Percentiles rank a stretch among this genome's conserved stretches.
Evolutionary conservation across 2,113 vertebrate species (phyloP).

Genomic region (Odobenus rosmarus): DNA sequence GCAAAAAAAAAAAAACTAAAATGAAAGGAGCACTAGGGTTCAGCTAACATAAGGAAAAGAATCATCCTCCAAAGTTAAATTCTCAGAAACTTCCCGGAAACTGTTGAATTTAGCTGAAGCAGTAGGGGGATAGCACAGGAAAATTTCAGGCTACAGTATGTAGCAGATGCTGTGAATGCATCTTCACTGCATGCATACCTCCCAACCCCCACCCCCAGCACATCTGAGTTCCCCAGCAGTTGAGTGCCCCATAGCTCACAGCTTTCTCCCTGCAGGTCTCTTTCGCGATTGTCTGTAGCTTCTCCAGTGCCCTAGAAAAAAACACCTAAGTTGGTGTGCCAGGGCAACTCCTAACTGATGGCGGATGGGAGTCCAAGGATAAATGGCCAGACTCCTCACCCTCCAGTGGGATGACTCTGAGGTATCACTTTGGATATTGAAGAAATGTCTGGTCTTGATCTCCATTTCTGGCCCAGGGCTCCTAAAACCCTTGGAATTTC

Average conservation of each 20-base stretch:
- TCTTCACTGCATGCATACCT: neutral
- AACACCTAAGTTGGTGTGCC: neutral
- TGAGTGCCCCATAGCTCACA: neutral
- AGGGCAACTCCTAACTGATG: neutral
- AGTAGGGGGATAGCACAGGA: neutral
- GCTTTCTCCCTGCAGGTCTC: neutral
- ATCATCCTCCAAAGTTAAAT: neutral
- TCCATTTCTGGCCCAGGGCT: neutral
- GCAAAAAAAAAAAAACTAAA: neutral
- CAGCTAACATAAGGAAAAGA: neutral
- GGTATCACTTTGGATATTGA: neutral
- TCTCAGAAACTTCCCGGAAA: neutral
- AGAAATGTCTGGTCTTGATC: too few species aligned
- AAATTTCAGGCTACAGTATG: neutral
- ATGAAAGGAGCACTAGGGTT: neutral
- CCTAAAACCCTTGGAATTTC: neutral
- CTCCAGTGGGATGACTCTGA: neutral
- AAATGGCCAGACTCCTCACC: neutral
- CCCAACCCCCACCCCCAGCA: accelerated
- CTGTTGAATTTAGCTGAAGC: neutral
- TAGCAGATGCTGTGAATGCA: neutral
- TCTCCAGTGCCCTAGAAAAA: neutral
- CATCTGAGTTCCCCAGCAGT: neutral
- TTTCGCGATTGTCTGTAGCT: neutral
- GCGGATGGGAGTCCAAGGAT: neutral